These are phyloP conservation scores for Cosmorhoe ocellata DNA, from an alignment of 2,888 invertebrate genomes.

Conservation along the genomic window DNA sequence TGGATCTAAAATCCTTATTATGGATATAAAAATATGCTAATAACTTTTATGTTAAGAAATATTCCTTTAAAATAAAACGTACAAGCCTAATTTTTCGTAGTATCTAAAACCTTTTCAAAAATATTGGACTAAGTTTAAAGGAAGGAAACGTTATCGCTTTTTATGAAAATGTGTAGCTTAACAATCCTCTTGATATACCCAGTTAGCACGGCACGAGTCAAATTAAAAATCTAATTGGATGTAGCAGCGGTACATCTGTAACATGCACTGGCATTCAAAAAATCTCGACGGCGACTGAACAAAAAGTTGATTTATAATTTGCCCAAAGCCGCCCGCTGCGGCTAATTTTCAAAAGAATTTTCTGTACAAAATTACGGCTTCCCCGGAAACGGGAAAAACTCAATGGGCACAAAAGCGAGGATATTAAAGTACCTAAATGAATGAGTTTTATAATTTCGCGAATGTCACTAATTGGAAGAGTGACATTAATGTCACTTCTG, in stretches of 20 bases:
- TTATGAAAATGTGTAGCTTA: too few relatives aligned
- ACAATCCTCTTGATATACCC: too few relatives aligned
- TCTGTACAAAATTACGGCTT: constrained; percentile 51
- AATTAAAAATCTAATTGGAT: constrained; percentile 24
- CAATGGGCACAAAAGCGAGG: constrained; percentile 32
- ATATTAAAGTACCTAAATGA: constrained; percentile 58
- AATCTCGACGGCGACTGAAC: constrained; percentile 35
- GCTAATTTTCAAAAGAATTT: constrained; percentile 63
- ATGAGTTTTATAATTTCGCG: constrained; percentile 48
- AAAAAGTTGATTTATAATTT: constrained; percentile 64
- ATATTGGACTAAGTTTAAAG: too few relatives aligned
- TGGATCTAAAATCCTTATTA: too few relatives aligned
- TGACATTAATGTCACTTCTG: constrained; percentile 45
- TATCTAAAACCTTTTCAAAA: too few relatives aligned
- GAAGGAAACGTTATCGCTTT: too few relatives aligned
- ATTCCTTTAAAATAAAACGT: too few relatives aligned
- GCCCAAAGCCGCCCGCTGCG: constrained; percentile 47
- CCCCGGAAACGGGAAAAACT: constrained; percentile 45
- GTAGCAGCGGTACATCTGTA: constrained; percentile 5
- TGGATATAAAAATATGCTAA: too few relatives aligned
- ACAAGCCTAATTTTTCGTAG: too few relatives aligned
- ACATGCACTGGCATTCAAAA: constrained; percentile 18
- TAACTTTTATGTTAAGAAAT: too few relatives aligned
- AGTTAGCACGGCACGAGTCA: neutral
- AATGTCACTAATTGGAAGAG: constrained; percentile 54